Evolutionary conservation across 2,888 invertebrate genomes (phyloP), one percentile per base, ranked within the genome.

Genomic region (Troides helena): DNA sequence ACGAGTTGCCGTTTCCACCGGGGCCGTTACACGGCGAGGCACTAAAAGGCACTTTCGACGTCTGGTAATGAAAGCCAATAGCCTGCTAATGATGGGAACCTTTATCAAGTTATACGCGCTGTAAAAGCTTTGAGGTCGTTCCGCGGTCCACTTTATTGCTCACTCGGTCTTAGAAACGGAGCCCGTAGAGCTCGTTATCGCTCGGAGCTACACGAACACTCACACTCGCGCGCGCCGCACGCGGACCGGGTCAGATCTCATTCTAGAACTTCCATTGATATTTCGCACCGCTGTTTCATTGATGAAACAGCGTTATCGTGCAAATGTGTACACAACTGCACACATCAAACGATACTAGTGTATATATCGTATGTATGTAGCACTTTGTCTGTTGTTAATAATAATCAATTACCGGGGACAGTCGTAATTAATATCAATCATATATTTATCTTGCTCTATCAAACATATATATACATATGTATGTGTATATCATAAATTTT

Each of bases 261-360:
- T 88, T 88, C 87, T 89, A 86, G 85, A 83, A 84, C 82, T 83
- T 85, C 86, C 90, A 92, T 90, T 92, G 90, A 90, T 89, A 86
- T 89, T 90, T 87, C 80, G 86, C 87, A 82, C 82, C 85, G 87
- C 84, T 80, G 80, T 83, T 87, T 83, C 90, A 90, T 91, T 90
- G 87, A 90, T 86, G 82, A 81, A 82, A 81, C 79, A 75, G 75
- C 78, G 59, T 75, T 73, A 69, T 70, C 71, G 71, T 69, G 70
- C 64, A 66, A 71, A 69, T 70, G 62, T 68, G 58, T 69, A 62
- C 60, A 62, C 62, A 61, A 43, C 1, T 46, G 39, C 18, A 62
- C 50, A 36, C 56, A 17, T 50, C 2, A 59, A 63, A 65, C 39
- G 66, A 30, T 58, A 36, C 46, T 62, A 17, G 21, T 50, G 8